phyloP scores from a whole-genome alignment of 2,113 vertebrate species.

The Phaethon lepturus region DNA sequence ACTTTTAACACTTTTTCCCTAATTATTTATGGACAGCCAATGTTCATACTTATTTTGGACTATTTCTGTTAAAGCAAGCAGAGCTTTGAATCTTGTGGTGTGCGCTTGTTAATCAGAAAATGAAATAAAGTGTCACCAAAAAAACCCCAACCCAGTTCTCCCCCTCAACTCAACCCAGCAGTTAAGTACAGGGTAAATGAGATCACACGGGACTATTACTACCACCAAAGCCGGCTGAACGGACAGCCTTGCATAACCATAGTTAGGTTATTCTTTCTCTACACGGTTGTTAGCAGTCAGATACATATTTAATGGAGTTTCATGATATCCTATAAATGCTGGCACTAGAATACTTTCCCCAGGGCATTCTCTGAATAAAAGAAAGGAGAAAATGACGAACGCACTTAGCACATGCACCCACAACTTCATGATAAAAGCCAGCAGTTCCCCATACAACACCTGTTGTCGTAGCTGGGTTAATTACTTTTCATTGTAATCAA shows the following conservation, averaged over 20 bases:
- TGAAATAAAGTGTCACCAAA: neutral
- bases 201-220: neutral
- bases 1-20: neutral
- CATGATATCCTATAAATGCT: conserved; percentile 81
- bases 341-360: conserved; percentile 76
- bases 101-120: neutral
- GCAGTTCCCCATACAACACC: conserved; percentile 79
- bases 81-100: neutral
- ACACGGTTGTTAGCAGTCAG: conserved; percentile 67
- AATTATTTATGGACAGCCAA: fast-evolving
- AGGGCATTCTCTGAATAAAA: conserved; percentile 76
- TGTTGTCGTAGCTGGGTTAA: conserved; percentile 83
- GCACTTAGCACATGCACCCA: conserved; percentile 75
- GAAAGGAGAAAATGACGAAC: conserved; percentile 76
- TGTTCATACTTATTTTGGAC: neutral
- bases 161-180: neutral
- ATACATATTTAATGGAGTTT: conserved; percentile 85
- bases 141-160: neutral
- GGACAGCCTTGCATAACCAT: conserved; percentile 41
- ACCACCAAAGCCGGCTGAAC: neutral
- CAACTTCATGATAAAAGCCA: conserved; percentile 81
- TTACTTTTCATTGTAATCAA: conserved; percentile 84
- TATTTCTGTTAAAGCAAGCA: neutral
- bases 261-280: conserved; percentile 51
- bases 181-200: conserved; percentile 3